Conservation (phyloP, 2,113 vertebrate genomes). For the Hoplias malabaricus region DNA sequence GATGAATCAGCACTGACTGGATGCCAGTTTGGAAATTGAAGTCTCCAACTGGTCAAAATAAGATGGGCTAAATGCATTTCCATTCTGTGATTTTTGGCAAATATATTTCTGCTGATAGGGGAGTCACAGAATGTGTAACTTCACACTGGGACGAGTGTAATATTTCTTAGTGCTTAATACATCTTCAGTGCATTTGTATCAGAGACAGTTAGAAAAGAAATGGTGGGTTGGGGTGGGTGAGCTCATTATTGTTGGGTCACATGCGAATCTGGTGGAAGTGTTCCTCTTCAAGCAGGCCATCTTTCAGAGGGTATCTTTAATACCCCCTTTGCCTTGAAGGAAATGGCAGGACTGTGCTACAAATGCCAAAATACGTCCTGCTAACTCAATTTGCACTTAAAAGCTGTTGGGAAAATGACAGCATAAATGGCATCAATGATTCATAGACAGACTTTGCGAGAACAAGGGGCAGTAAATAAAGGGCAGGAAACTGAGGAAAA, state of each 20-base stretch:
- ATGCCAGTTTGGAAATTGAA: neutral
- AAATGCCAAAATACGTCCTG: neutral
- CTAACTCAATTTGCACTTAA: neutral
- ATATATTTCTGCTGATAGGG: too few relatives aligned
- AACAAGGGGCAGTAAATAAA: slow-evolving; percentile 17
- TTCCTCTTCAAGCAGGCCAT: neutral
- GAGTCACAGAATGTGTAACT: too few relatives aligned
- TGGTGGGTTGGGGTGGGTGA: too few relatives aligned
- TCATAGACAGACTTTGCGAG: neutral
- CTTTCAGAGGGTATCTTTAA: neutral
- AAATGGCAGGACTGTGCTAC: neutral
- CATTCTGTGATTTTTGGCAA: too few relatives aligned
- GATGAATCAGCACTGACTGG: neutral
- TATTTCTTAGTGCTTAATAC: too few relatives aligned
- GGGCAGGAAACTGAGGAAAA: neutral
- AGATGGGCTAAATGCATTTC: too few relatives aligned
- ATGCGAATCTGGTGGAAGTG: neutral
- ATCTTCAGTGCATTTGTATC: too few relatives aligned
- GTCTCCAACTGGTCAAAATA: too few relatives aligned
- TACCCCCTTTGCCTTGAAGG: neutral
- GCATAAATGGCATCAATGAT: neutral
- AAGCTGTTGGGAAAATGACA: slow-evolving; percentile 3
- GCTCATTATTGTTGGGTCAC: neutral
- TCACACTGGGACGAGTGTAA: too few relatives aligned
- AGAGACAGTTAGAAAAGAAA: too few relatives aligned